Evolutionary conservation across 2,113 vertebrate genomes (phyloP).

Genomic region (Capra hircus): DNA sequence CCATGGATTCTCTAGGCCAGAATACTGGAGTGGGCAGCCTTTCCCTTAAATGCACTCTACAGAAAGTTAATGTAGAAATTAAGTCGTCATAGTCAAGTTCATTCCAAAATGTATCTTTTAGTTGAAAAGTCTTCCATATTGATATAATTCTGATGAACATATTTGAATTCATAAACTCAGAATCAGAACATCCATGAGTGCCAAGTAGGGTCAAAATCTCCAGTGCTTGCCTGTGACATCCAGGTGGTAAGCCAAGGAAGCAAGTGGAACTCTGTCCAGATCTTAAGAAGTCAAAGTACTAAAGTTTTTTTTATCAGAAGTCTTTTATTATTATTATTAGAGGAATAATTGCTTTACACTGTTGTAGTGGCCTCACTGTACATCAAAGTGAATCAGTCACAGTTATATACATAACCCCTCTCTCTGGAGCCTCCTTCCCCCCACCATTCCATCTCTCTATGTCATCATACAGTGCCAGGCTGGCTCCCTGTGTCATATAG

Average conservation of each 20-base stretch:
- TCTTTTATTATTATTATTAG: background rate
- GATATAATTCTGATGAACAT: background rate
- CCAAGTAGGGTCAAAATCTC: background rate
- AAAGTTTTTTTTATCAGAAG: background rate
- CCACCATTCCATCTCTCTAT: background rate
- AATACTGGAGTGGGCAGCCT: background rate
- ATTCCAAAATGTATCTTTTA: background rate
- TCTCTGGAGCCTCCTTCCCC: background rate
- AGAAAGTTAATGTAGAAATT: background rate
- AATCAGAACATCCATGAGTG: background rate
- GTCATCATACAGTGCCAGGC: background rate
- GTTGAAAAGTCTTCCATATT: background rate
- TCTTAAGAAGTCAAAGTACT: background rate
- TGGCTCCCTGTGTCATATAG: background rate
- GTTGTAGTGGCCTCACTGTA: background rate
- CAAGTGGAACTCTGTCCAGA: background rate
- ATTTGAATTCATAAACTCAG: background rate
- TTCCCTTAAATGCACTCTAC: background rate
- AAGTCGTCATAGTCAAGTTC: background rate
- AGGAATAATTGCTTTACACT: background rate
- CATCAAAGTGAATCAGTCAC: rapidly evolving
- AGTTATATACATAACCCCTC: background rate
- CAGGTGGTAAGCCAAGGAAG: background rate
- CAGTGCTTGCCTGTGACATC: background rate
- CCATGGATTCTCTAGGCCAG: background rate